These are phyloP conservation scores for Cydia fagiglandana DNA, from an alignment of 1,140 invertebrate genomes.

Conservation along the genomic window DNA sequence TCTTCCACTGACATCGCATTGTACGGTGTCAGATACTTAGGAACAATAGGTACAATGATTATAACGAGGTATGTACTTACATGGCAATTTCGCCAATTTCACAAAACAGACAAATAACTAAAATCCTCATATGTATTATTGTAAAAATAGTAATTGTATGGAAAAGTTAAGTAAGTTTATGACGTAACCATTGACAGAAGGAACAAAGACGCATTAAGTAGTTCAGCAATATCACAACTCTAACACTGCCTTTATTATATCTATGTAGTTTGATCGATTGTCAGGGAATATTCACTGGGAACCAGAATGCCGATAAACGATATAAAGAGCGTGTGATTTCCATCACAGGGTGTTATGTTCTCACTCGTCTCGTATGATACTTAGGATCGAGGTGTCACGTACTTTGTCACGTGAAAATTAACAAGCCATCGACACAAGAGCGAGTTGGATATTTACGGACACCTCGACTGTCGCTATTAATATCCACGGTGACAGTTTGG, in stretches of 20 bases:
- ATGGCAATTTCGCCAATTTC: neutral
- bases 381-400: neutral
- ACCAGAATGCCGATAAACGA: no score
- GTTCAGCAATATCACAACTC: neutral
- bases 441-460: neutral
- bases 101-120: neutral
- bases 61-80: neutral
- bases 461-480: conserved; percentile 8
- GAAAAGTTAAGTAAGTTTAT: neutral
- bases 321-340: neutral
- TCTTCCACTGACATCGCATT: neutral
- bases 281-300: neutral
- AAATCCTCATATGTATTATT: neutral
- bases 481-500: neutral
- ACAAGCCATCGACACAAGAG: neutral
- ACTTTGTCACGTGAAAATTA: neutral
- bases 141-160: neutral
- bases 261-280: neutral
- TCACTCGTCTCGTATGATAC: neutral
- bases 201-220: neutral
- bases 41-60: neutral
- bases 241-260: neutral
- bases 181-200: neutral
- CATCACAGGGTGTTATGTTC: neutral
- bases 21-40: neutral